These are phyloP conservation scores for Chloropsis cyanopogon DNA, from an alignment of 2,113 vertebrate genomes.

Conservation along the genomic window DNA sequence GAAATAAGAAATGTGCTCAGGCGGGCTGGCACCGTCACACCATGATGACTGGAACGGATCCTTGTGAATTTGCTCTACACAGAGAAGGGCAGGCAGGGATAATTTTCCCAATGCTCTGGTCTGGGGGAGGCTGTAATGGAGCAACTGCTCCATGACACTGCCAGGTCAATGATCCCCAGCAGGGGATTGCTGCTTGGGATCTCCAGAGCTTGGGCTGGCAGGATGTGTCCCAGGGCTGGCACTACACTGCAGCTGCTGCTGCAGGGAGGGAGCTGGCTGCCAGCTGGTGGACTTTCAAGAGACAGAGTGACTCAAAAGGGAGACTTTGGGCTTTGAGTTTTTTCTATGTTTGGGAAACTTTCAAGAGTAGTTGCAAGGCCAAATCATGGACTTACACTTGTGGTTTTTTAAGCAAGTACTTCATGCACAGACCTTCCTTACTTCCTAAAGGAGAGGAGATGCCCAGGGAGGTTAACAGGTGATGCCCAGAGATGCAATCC, in stretches of 20 bases:
- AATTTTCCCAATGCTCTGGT: background rate
- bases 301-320: background rate
- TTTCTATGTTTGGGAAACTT: background rate
- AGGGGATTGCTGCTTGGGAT: background rate
- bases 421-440: background rate
- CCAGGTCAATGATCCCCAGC: background rate
- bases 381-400: background rate
- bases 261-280: background rate
- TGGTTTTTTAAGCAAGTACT: background rate
- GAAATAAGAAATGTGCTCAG: background rate
- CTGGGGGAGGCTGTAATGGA: background rate
- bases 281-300: background rate
- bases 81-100: background rate
- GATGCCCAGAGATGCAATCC: background rate
- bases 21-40: background rate
- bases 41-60: background rate
- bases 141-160: background rate
- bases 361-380: background rate
- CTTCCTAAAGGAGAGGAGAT: background rate
- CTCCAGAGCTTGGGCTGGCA: background rate
- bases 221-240: background rate
- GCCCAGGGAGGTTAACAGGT: background rate
- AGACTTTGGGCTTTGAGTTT: background rate
- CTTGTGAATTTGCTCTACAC: background rate
- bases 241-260: background rate